Base-by-base conservation (phyloP, 1,140 invertebrate genomes). In the Eubasilissa regina region DNA sequence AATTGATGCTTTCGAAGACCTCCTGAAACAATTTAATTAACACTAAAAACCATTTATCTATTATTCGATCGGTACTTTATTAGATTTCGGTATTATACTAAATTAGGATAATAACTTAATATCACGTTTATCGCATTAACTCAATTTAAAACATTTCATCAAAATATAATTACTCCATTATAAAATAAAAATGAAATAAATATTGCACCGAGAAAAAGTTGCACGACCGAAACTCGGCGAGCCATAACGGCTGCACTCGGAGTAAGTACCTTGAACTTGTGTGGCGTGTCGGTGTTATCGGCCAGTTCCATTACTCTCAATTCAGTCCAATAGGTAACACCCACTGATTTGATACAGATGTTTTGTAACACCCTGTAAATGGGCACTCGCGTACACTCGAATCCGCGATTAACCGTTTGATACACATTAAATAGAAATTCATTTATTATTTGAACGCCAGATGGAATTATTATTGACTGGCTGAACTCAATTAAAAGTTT, bases 291-390 rank as follows among this genome's bases (percentile, higher is more conserved):
- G 48, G 48, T 51, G 9, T 8, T 51, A 64, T 25, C 13, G 35
- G n/a, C 48, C 35, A 35, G 19, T 25, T 64, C 19, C n/a, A 11
- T 13, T 64, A n/a, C 9, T 64, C 35, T 64, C 13, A 25, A 35
- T 64, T n/a, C 35, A 25, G 19, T 43, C 60, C n/a, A 51, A 4
- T 12, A n/a, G 35, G 25, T 13, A 58, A 64, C 60, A 64, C 60
- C 60, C 35, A 64, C 35, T 48, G 17, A 48, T 68, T 17, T 17
- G 64, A 68, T 47, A 21, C 8, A 68, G 6, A 47, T 47, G 44
- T 68, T 68, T 68, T 9, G 64, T 68, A 68, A 68, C 64, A 68
- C 64, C 64, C 64, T 68, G 64, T 17, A 48, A 68, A 68, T 17
- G 21, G 43, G 35, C 19, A 17, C 15, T 68, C 64, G 44, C 45